Evolutionary conservation across 1,140 invertebrate species (phyloP).

Genomic region (Ridgeia piscesae): DNA sequence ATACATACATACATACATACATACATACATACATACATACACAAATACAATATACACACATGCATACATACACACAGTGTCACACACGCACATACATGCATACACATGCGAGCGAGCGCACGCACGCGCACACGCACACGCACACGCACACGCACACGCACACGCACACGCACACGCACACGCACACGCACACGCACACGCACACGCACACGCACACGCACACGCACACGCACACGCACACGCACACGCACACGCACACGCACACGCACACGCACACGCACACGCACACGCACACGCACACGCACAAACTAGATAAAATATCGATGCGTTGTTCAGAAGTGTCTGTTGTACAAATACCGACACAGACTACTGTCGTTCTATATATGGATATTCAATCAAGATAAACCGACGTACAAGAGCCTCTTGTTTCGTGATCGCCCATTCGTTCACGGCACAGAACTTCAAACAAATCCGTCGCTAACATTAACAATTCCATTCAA

Average conservation of each 20-base stretch:
- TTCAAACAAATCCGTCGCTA: not conserved
- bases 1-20: too few species aligned
- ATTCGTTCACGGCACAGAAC: not conserved
- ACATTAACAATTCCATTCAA: not conserved
- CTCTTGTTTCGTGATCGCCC: not conserved
- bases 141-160: not conserved
- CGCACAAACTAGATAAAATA: not conserved
- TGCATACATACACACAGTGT: too few species aligned
- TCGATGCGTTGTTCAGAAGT: not conserved
- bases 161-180: too few species aligned
- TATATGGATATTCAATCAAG: not conserved
- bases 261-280: not conserved
- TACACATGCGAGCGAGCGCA: too few species aligned
- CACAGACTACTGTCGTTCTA: not conserved
- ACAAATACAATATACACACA: too few species aligned
- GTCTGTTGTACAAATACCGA: not conserved
- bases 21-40: too few species aligned
- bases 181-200: not conserved
- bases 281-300: not conserved
- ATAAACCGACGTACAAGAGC: not conserved
- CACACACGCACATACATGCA: too few species aligned
- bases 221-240: too few species aligned
- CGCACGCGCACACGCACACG: not conserved
- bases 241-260: too few species aligned
- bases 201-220: not conserved